phyloP scores from a whole-genome alignment of 2,888 invertebrate genomes.

The Blera fallax region DNA sequence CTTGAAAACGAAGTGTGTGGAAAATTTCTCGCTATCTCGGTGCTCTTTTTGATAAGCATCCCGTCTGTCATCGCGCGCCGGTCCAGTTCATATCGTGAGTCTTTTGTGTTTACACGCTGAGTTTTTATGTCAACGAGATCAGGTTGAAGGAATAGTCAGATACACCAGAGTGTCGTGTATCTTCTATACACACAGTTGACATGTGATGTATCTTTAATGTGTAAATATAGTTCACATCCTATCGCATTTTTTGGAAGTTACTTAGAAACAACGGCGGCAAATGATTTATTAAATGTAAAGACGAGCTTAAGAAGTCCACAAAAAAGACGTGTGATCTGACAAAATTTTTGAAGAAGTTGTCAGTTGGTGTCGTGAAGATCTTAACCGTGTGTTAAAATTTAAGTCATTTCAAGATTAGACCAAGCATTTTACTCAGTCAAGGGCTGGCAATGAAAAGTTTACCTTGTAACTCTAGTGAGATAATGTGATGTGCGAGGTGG shows the following conservation, averaged over 20 bases:
- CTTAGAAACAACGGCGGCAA: background rate
- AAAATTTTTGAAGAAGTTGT: background rate
- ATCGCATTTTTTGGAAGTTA: background rate
- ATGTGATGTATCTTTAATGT: constrained; percentile 5
- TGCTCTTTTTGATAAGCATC: constrained; percentile 36
- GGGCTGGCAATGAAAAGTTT: constrained; percentile 48
- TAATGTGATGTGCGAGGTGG: constrained; percentile 7
- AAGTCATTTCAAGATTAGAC: constrained; percentile 13
- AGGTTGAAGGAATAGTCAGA: background rate
- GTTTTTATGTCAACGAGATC: constrained; percentile 21
- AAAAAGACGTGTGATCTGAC: constrained; percentile 21
- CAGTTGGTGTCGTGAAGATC: background rate
- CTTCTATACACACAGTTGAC: background rate
- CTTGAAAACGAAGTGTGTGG: constrained; percentile 39
- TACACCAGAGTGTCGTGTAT: background rate
- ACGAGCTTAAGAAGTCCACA: background rate
- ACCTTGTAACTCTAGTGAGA: constrained; percentile 32
- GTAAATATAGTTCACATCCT: constrained; percentile 7
- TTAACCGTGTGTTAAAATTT: background rate
- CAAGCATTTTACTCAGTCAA: constrained; percentile 36
- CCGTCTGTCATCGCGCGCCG: background rate
- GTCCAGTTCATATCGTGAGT: constrained; percentile 1
- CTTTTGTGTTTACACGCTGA: background rate
- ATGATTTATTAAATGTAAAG: constrained; percentile 5
- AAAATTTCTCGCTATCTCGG: constrained; percentile 40